These are phyloP conservation scores for Pluvialis apricaria DNA, from an alignment of 2,113 vertebrate species.

Conservation along the genomic window DNA sequence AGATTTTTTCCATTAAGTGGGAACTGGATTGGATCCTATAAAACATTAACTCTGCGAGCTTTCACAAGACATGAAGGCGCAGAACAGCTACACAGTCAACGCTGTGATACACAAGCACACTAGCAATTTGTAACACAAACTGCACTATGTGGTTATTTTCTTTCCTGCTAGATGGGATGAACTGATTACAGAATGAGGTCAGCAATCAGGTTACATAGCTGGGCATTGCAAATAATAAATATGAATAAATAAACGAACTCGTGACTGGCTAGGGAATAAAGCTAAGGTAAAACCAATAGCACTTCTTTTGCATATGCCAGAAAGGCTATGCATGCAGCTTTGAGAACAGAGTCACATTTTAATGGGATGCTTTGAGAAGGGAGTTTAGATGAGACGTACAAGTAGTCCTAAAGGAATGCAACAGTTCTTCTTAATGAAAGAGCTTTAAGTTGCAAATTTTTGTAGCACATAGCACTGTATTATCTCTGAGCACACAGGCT, in stretches of 20 bases:
- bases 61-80: neutral
- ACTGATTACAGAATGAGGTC: neutral
- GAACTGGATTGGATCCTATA: neutral
- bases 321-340: neutral
- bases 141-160: neutral
- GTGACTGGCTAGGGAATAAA: neutral
- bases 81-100: neutral
- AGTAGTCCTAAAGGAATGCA: neutral
- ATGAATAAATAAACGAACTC: neutral
- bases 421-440: neutral
- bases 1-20: constrained; percentile 8
- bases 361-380: neutral
- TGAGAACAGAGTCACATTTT: neutral
- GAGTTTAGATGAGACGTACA: neutral
- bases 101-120: neutral
- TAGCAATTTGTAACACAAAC: neutral
- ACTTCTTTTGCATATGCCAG: neutral
- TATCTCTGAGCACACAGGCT: neutral
- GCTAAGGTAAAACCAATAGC: neutral
- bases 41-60: neutral
- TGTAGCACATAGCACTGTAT: neutral
- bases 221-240: neutral
- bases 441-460: neutral
- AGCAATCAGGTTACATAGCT: neutral
- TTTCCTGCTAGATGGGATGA: neutral